These are phyloP conservation scores for Perizoma flavofasciatum DNA, from an alignment of 2,888 invertebrate genomes.

Conservation along the genomic window DNA sequence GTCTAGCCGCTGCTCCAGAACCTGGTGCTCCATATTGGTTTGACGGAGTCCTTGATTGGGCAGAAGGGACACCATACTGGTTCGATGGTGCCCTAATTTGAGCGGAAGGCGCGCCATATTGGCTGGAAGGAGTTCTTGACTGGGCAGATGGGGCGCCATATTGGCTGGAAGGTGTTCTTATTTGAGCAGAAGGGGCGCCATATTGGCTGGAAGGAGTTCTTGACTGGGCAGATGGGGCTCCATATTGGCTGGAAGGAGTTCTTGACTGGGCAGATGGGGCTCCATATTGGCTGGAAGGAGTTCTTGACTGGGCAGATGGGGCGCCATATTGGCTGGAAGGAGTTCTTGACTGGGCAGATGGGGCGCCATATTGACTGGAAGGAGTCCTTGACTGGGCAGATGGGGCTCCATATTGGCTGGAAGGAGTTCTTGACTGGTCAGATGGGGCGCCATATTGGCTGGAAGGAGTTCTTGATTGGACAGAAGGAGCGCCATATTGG, in stretches of 20 bases:
- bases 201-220: conserved; percentile 48
- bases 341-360: no score
- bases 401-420: no score
- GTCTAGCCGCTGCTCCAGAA: conserved; percentile 16
- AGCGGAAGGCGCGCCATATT: conserved; percentile 30
- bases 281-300: no score
- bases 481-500: conserved; percentile 37
- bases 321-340: no score
- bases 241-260: conserved; percentile 25
- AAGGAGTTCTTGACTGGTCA: no score
- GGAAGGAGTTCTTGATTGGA: no score
- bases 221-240: not conserved
- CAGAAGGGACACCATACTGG: conserved; percentile 65
- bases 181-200: conserved; percentile 60
- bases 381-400: no score
- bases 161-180: conserved; percentile 22
- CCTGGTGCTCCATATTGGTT: conserved; percentile 31
- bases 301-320: no score
- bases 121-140: conserved; percentile 11
- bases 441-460: conserved; percentile 11
- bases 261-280: no score
- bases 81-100: conserved; percentile 36
- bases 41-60: conserved; percentile 22
- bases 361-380: no score
- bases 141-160: conserved; percentile 35